Percentiles rank a stretch among this genome's conserved stretches.
Conservation (phyloP, 2,113 vertebrate genomes). For the Proteles cristata region DNA sequence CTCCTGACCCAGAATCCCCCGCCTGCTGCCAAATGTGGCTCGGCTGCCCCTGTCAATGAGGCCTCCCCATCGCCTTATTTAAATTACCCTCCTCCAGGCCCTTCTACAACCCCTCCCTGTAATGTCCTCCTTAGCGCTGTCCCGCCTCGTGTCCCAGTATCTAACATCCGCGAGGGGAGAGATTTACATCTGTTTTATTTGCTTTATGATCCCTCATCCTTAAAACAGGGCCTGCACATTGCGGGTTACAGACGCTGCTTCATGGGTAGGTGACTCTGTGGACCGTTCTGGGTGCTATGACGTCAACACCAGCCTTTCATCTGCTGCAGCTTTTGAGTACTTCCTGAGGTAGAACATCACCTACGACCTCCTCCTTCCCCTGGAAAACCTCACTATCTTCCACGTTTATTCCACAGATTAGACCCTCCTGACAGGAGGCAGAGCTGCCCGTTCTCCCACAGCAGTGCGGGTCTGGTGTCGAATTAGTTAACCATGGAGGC, state of each 20-base stretch:
- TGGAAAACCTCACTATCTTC: neutral
- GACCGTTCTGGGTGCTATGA: neutral
- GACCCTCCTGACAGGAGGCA: neutral
- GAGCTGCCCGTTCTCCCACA: neutral
- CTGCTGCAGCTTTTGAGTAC: neutral
- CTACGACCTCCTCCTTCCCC: neutral
- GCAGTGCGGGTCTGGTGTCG: neutral
- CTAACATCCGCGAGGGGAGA: neutral
- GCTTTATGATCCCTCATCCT: neutral
- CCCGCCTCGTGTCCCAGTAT: accelerated
- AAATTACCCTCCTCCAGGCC: too few species aligned
- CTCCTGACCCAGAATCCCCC: too few species aligned
- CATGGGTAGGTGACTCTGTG: neutral
- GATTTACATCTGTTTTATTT: neutral
- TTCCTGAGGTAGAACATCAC: neutral
- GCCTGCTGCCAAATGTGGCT: too few species aligned
- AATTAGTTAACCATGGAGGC: neutral
- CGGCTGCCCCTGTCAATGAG: too few species aligned
- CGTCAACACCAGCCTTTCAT: neutral
- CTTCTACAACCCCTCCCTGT: too few species aligned
- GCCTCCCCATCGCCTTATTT: too few species aligned
- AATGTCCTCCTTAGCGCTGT: too few species aligned
- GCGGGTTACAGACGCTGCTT: too few species aligned
- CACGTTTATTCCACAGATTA: neutral
- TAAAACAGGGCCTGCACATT: neutral